phyloP scores from a whole-genome alignment of 37 sponge, comb jelly and placozoan genomes.

The Ephydatia muelleri region DNA sequence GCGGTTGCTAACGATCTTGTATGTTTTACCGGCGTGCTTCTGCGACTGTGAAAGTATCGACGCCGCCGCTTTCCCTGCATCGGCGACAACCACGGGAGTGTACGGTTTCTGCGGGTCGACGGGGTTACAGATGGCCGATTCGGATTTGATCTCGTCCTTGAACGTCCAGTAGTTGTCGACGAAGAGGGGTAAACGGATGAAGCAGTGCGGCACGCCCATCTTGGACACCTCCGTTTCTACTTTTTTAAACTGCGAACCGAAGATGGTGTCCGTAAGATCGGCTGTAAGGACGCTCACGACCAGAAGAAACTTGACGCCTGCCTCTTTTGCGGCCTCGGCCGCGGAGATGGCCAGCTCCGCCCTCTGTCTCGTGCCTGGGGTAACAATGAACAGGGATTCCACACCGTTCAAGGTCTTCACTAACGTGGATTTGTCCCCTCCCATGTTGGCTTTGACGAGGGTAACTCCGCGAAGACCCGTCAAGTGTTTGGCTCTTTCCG shows the following conservation, averaged over 20 bases:
- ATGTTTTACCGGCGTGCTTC: slow-evolving; percentile 41
- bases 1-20: slow-evolving; percentile 51
- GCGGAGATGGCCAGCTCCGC: slow-evolving; percentile 43
- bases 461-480: slow-evolving; percentile 29
- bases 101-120: slow-evolving; percentile 42
- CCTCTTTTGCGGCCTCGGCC: slow-evolving; percentile 53
- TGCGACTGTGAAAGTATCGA: slow-evolving; percentile 30
- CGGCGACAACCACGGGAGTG: slow-evolving; percentile 21
- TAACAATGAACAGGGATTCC: slow-evolving; percentile 59
- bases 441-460: slow-evolving; percentile 53
- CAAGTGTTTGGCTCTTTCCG: slow-evolving; percentile 3
- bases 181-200: slow-evolving; percentile 68
- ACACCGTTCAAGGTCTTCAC: slow-evolving; percentile 46
- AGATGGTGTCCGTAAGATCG: slow-evolving; percentile 34
- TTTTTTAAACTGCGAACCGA: slow-evolving; percentile 35
- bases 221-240: slow-evolving; percentile 29
- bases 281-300: slow-evolving; percentile 40
- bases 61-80: slow-evolving; percentile 59
- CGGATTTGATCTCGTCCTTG: slow-evolving; percentile 26
- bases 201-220: slow-evolving; percentile 50
- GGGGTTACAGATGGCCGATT: slow-evolving; percentile 24
- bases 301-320: slow-evolving; percentile 53
- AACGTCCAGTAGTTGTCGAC: slow-evolving; percentile 34
- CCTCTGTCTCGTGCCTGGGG: slow-evolving; percentile 48
- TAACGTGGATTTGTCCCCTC: slow-evolving; percentile 30